Conservation (phyloP, 2,888 invertebrate species). For the Ptilodon capucinus region DNA sequence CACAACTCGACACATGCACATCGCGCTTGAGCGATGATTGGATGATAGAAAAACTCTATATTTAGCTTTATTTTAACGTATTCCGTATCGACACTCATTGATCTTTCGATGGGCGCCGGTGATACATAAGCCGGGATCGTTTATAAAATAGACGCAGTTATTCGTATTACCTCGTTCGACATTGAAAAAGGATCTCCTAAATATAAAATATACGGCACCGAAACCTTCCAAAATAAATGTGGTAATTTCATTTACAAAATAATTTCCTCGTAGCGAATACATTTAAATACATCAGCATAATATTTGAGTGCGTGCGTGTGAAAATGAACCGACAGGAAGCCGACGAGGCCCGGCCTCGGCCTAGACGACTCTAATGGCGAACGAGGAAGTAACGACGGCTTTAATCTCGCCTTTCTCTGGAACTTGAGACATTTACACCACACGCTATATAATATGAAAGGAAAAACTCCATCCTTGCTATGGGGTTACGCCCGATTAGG, state of each 20-base stretch:
- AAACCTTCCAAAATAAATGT: slow-evolving; percentile 65
- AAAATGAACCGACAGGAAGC: slow-evolving; percentile 50
- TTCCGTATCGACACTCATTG: background rate
- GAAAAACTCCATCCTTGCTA: background rate
- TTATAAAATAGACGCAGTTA: slow-evolving; percentile 37
- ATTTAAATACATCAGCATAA: slow-evolving; percentile 76
- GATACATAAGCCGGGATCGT: slow-evolving; percentile 27
- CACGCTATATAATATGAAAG: slow-evolving; percentile 3
- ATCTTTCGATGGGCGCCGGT: slow-evolving; percentile 6
- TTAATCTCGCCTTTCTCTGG: slow-evolving; percentile 29
- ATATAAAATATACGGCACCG: slow-evolving; percentile 56
- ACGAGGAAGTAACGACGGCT: slow-evolving; percentile 40
- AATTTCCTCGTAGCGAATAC: slow-evolving; percentile 56
- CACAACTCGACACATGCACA: slow-evolving; percentile 60
- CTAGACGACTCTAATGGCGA: slow-evolving; percentile 41
- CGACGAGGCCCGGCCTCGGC: slow-evolving; percentile 28
- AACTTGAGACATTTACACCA: slow-evolving; percentile 23
- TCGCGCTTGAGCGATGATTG: slow-evolving; percentile 21
- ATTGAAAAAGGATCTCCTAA: slow-evolving; percentile 64
- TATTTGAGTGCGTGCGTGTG: slow-evolving; percentile 58
- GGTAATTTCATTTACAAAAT: slow-evolving; percentile 70
- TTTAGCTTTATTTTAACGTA: background rate
- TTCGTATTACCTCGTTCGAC: slow-evolving; percentile 49
- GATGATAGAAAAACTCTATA: slow-evolving; percentile 23
- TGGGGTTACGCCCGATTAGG: slow-evolving; percentile 24